Evolutionary conservation across 2,888 invertebrate species (phyloP).

Genomic region (Lobophora halterata): DNA sequence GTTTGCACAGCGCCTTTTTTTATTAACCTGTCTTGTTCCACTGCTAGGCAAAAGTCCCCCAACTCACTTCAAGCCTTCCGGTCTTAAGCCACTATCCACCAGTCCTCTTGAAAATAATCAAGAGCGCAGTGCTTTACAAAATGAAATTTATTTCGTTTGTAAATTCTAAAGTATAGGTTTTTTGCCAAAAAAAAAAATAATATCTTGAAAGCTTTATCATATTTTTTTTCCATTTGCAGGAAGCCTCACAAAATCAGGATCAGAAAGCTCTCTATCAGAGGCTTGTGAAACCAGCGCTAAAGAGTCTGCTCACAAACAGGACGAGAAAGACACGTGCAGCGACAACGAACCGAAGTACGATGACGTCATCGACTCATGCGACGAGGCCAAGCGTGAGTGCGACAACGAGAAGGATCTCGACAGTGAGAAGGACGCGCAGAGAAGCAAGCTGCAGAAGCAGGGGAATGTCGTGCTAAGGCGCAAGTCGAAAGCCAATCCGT

Average conservation of each 20-base stretch:
- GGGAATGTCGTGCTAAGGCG: slow-evolving; percentile 81
- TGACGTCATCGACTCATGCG: slow-evolving; percentile 51
- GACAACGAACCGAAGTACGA: slow-evolving; percentile 74
- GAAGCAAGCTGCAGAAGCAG: slow-evolving; percentile 62
- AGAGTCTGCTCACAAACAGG: slow-evolving; percentile 85
- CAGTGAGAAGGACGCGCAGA: slow-evolving; percentile 40
- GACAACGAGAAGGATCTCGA: slow-evolving; percentile 62
- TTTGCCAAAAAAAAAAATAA: neutral
- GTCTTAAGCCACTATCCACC: no score
- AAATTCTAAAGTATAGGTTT: no score
- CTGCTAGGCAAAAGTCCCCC: no score
- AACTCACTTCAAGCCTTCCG: no score
- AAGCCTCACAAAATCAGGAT: slow-evolving; percentile 88
- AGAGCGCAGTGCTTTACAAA: no score
- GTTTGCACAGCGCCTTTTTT: no score
- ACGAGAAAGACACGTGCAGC: slow-evolving; percentile 87
- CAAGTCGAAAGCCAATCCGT: slow-evolving; percentile 83
- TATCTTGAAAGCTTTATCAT: no score
- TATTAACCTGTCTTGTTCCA: no score
- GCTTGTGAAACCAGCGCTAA: slow-evolving; percentile 85
- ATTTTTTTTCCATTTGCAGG: slow-evolving; percentile 34
- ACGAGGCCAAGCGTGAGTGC: slow-evolving; percentile 57
- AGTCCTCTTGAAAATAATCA: no score
- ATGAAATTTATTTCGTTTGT: no score
- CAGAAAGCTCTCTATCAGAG: slow-evolving; percentile 93